Percentiles rank a stretch among this genome's conserved stretches.
phyloP scores from a whole-genome alignment of 2,888 invertebrate species.

The Choristoneura rosaceana region DNA sequence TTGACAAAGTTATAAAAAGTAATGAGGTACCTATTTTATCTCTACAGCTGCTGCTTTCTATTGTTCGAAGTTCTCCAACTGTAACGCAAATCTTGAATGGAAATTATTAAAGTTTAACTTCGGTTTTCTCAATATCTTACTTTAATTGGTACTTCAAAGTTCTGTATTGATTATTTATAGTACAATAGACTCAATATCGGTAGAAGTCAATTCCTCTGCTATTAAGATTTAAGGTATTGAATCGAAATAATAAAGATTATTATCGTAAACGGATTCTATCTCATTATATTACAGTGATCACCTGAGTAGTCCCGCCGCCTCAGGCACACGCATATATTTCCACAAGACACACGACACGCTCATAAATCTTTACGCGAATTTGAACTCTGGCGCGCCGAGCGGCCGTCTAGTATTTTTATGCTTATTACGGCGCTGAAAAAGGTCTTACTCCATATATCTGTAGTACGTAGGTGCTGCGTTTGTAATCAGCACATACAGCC shows the following conservation, averaged over 20 bases:
- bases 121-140: conserved; percentile 21
- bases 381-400: conserved; percentile 56
- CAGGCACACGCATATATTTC: conserved; percentile 5
- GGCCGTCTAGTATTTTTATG: conserved; percentile 57
- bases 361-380: conserved; percentile 74
- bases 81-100: conserved; percentile 46
- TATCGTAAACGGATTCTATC: neutral
- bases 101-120: conserved; percentile 41
- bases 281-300: conserved; percentile 15
- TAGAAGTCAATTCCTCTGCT: conserved; percentile 1
- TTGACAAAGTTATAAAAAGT: conserved; percentile 74
- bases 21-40: conserved; percentile 72
- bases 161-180: conserved; percentile 14
- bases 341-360: conserved; percentile 55
- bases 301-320: conserved; percentile 7
- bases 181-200: neutral
- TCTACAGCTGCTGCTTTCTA: conserved; percentile 62
- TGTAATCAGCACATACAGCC: neutral
- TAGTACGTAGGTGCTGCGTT: neutral
- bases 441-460: conserved; percentile 15
- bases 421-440: conserved; percentile 45
- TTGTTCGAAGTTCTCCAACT: conserved; percentile 61
- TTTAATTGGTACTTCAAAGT: conserved; percentile 14
- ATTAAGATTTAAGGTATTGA: neutral
- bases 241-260: neutral